phyloP scores from a whole-genome alignment of 2,797 vertebrate genomes.

The Galagoides demidoff region DNA sequence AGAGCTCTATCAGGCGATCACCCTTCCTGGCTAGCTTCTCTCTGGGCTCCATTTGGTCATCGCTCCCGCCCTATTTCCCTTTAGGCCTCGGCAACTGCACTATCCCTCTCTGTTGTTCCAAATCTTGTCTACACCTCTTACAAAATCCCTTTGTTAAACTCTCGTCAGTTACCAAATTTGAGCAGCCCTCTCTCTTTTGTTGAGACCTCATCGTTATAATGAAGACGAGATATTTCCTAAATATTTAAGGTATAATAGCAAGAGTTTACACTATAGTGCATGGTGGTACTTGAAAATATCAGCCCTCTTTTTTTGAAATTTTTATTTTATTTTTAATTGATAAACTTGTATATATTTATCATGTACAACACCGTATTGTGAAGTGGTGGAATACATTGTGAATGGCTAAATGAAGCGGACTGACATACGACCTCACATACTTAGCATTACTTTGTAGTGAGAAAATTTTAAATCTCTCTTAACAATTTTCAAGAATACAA shows the following conservation, averaged over 20 bases:
- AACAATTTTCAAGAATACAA: background rate
- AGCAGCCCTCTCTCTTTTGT: background rate
- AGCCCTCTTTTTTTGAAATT: background rate
- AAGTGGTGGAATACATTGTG: background rate
- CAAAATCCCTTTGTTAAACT: background rate
- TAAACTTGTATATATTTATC: background rate
- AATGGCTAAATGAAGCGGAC: background rate
- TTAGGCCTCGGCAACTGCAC: background rate
- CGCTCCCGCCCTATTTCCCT: background rate
- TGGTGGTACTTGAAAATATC: background rate
- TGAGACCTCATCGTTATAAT: background rate
- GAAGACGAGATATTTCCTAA: background rate
- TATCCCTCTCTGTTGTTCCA: background rate
- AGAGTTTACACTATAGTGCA: background rate
- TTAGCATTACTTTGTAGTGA: background rate
- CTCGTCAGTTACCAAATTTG: background rate
- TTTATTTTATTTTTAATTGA: background rate
- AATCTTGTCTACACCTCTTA: background rate
- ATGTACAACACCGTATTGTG: background rate
- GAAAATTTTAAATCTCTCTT: background rate
- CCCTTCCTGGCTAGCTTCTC: background rate
- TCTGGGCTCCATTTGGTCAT: background rate
- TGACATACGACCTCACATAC: background rate
- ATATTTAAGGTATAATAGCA: background rate
- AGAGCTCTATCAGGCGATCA: background rate